Conservation (phyloP, 1,140 invertebrate species). For the Meloidogyne floridensis region DNA sequence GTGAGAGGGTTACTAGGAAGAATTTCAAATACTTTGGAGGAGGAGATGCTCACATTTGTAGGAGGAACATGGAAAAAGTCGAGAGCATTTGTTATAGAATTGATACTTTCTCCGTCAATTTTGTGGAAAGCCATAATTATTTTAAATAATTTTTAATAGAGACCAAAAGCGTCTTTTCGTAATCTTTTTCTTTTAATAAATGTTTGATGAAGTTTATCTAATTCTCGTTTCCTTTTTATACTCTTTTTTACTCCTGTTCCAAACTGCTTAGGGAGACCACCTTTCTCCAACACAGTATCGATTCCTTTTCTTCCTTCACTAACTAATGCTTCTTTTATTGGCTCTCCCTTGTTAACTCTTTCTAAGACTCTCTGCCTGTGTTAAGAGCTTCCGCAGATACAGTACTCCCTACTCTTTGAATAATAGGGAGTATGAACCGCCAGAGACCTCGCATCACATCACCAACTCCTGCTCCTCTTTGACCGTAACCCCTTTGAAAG, state of each 20-base stretch:
- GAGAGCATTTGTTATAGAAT: no score
- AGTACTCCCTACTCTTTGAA: constrained; percentile 3
- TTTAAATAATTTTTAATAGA: no score
- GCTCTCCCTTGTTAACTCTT: constrained; percentile 8
- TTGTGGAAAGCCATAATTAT: no score
- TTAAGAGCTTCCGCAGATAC: constrained; percentile 6
- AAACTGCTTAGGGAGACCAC: constrained; percentile 9
- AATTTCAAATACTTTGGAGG: no score
- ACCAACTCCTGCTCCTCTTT: constrained; percentile 18
- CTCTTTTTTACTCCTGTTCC: neutral
- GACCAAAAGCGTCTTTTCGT: no score
- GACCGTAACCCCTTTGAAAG: constrained; percentile 31
- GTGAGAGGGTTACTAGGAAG: no score
- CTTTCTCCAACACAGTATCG: neutral
- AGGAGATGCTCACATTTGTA: no score
- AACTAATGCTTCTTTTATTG: constrained; percentile 11
- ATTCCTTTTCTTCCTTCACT: constrained; percentile 10
- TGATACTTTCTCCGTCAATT: no score
- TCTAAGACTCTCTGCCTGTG: constrained; percentile 11
- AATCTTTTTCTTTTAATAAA: no score
- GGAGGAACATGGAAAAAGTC: no score
- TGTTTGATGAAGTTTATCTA: no score
- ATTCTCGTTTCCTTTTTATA: no score
- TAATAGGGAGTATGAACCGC: constrained; percentile 12
- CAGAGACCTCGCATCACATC: constrained; percentile 21